Conservation (phyloP, 2,797 vertebrate species). For the Scarus forsteni region DNA sequence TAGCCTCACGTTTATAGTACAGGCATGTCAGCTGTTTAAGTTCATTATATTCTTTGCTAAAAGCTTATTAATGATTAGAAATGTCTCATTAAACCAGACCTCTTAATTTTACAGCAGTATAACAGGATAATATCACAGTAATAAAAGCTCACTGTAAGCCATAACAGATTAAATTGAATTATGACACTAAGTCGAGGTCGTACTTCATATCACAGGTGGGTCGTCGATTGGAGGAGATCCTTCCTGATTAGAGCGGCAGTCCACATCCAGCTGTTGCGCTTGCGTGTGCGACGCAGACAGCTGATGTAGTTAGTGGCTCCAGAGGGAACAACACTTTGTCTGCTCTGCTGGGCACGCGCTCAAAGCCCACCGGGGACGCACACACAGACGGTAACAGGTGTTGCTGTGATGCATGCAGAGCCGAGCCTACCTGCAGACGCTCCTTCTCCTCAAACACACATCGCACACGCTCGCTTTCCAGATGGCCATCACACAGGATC, state of each 20-base stretch:
- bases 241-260: constrained; percentile 61
- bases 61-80: background rate
- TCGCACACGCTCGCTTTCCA: constrained; percentile 56
- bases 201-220: constrained; percentile 55
- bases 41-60: background rate
- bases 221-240: constrained; percentile 52
- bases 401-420: constrained; percentile 67
- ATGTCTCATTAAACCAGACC: background rate
- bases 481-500: constrained; percentile 75
- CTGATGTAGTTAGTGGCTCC: constrained; percentile 73
- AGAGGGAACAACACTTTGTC: constrained; percentile 65
- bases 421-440: constrained; percentile 58
- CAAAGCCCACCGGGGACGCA: constrained; percentile 52
- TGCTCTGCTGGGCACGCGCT: constrained; percentile 60
- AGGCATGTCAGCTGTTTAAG: background rate
- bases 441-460: constrained; percentile 10
- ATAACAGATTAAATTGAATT: background rate
- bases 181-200: constrained; percentile 9
- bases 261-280: constrained; percentile 71
- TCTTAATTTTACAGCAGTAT: background rate
- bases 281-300: constrained; percentile 58
- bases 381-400: constrained; percentile 69
- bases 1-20: background rate
- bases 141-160: background rate
- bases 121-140: background rate